Conservation (phyloP, 2,888 invertebrate genomes). For the Sympetrum striolatum region DNA sequence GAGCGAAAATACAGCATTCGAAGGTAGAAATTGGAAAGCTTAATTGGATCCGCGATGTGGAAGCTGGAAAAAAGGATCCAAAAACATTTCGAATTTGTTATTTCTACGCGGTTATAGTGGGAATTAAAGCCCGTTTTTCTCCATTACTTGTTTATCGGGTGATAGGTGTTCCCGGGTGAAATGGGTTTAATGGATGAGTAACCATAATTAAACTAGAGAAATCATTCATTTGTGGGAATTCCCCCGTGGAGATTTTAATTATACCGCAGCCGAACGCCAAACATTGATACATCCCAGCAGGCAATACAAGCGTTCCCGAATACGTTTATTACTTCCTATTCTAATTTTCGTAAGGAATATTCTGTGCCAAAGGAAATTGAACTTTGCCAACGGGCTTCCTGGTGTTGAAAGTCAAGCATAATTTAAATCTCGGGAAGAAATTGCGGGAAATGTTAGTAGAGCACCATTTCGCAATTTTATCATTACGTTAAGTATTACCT, state of each 20-base stretch:
- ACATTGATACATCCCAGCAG: background rate
- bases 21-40: background rate
- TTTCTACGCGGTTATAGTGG: background rate
- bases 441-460: no score
- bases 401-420: no score
- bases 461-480: no score
- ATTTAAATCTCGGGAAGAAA: no score
- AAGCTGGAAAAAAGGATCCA: background rate
- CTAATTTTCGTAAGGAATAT: no score
- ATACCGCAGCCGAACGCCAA: background rate
- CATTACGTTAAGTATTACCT: no score
- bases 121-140: background rate
- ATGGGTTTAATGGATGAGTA: background rate
- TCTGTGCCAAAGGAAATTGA: no score
- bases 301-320: background rate
- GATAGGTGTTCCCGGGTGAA: background rate
- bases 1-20: background rate
- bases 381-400: no score
- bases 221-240: background rate
- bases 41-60: background rate
- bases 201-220: background rate
- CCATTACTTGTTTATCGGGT: background rate
- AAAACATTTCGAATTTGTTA: background rate
- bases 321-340: background rate
- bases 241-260: background rate